phyloP scores from a whole-genome alignment of 2,888 invertebrate genomes.

The Dryomyza anilis region DNA sequence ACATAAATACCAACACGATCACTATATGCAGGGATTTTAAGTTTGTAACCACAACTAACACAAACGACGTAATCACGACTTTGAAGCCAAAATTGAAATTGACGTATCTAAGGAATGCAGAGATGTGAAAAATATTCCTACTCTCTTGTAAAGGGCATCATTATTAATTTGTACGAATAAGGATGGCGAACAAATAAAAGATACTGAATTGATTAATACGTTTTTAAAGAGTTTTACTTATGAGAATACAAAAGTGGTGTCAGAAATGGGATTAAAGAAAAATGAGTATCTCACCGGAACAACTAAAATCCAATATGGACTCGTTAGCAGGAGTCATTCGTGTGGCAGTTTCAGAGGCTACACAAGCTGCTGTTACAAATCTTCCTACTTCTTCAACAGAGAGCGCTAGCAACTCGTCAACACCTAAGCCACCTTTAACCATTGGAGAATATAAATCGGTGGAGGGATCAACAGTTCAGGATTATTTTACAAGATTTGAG shows the following conservation, averaged over 20 bases:
- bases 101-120: too few species aligned
- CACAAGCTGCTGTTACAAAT: constrained; percentile 5
- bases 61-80: too few species aligned
- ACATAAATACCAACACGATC: too few species aligned
- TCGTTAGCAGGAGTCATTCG: constrained; percentile 19
- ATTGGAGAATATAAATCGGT: constrained; percentile 6
- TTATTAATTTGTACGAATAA: too few species aligned
- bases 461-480: constrained; percentile 12
- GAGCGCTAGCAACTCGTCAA: not conserved
- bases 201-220: too few species aligned
- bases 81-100: too few species aligned
- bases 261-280: not conserved
- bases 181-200: too few species aligned
- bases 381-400: not conserved
- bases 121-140: too few species aligned
- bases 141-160: too few species aligned
- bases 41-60: too few species aligned
- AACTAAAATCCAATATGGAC: constrained; percentile 1
- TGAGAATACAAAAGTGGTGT: not conserved
- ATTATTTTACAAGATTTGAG: constrained; percentile 23
- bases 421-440: constrained; percentile 14
- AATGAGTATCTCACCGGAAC: constrained; percentile 13
- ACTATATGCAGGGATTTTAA: too few species aligned
- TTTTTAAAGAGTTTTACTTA: too few species aligned
- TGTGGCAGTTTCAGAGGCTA: constrained; percentile 10